Conservation (phyloP, 2,113 vertebrate species). For the Anhinga anhinga region DNA sequence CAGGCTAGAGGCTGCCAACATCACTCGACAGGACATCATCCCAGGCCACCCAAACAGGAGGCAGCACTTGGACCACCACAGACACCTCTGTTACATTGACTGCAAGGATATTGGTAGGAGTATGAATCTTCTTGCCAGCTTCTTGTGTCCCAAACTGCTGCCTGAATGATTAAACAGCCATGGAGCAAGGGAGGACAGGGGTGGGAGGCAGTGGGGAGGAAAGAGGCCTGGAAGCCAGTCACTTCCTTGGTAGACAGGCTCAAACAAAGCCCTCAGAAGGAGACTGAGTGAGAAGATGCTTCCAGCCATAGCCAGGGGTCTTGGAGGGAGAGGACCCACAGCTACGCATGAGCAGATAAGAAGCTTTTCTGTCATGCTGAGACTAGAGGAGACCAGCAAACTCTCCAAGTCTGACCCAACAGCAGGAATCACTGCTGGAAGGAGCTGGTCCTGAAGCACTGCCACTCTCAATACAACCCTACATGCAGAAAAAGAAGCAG, state of each 20-base stretch:
- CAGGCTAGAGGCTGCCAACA: not conserved
- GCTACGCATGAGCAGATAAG: not conserved
- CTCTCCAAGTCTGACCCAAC: not conserved
- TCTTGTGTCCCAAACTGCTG: not conserved
- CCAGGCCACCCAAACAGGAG: not conserved
- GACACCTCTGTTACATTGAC: not conserved
- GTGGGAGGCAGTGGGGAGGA: not conserved
- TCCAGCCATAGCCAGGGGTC: not conserved
- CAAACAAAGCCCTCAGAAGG: not conserved
- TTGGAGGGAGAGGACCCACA: not conserved
- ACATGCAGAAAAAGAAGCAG: not conserved
- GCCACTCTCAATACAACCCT: not conserved
- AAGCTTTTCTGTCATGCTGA: not conserved
- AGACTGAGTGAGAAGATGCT: not conserved
- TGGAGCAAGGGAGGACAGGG: not conserved
- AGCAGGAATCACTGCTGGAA: not conserved
- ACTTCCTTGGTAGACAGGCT: not conserved
- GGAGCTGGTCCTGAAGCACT: not conserved
- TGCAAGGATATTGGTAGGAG: not conserved
- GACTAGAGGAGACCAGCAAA: not conserved
- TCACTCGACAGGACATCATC: not conserved
- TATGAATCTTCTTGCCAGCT: not conserved
- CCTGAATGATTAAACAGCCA: not conserved
- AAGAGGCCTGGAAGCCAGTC: not conserved
- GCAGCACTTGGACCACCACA: accelerated